Base-by-base conservation (phyloP, 2,888 invertebrate genomes). In the Hypena proboscidalis region DNA sequence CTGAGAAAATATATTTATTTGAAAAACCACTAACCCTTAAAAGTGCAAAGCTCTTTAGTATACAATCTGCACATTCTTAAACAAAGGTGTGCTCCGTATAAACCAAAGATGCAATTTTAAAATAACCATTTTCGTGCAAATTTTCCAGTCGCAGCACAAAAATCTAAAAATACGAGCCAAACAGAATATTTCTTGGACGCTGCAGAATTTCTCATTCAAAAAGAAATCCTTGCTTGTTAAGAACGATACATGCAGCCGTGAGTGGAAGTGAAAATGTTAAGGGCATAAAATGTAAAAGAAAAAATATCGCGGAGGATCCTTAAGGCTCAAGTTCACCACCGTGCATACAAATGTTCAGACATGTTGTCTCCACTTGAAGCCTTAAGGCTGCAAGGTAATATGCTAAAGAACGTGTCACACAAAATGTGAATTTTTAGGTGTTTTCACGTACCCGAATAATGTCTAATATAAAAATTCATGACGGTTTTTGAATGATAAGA, bases 241-340 rank as follows among this genome's bases (percentile, higher is more conserved):
- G 66, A 48, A 70, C 69, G 69, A 72, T 75, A 74, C 69, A 74
- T 71, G 64, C 54, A 64, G 67, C 64, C 25, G 56, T 52, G 67
- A 69, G 74, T 66, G 66, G 70, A 66, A 74, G 73, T 76, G 64
- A 70, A 71, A 76, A 78, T 65, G 64, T 74, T 66, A 71, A 70
- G 67, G 61, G 74, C 60, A 70, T 71, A 70, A 74, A 74, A 72
- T 70, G 67, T 59, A 68, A 70, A 69, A 65, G 62, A 70, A 74
- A 77, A 72, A 68, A 60, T 56, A 62, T 49, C 51, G 34, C 43
- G 23, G 59, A 74, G 74, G 43, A 75, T 74, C 52, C 79, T 78
- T 50, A 41, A 68, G 57, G 49, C 61, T 54, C 64, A 64, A 67
- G 55, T 58, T 62, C 62, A 63, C 67, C 58, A 67, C 53, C 66